A percentile compares a stretch with the other conserved stretches of the same genome.
These are phyloP conservation scores for Danio aesculapii DNA, from an alignment of 2,797 vertebrate species.

Conservation along the genomic window DNA sequence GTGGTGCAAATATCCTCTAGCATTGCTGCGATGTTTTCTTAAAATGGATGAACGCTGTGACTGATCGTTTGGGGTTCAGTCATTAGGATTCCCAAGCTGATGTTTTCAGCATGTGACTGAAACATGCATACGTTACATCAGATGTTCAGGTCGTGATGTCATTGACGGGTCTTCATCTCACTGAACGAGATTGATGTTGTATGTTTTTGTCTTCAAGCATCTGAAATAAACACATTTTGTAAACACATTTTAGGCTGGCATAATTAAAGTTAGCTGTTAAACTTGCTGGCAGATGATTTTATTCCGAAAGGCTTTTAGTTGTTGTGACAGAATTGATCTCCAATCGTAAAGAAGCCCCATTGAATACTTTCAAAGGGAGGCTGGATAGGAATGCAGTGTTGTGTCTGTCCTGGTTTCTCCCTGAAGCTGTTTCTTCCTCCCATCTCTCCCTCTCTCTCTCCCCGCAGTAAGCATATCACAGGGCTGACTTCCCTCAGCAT, in stretches of 20 bases:
- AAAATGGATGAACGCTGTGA: slow-evolving; percentile 44
- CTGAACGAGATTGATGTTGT: neutral
- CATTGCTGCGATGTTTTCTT: slow-evolving; percentile 22
- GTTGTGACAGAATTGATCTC: slow-evolving; percentile 54
- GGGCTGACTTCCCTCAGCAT: slow-evolving; percentile 78
- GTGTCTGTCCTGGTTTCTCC: slow-evolving; percentile 54
- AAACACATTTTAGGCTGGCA: slow-evolving; percentile 13
- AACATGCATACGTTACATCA: slow-evolving; percentile 6
- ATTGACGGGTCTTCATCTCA: neutral
- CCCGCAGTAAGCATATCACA: slow-evolving; percentile 76
- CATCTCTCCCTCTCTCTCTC: slow-evolving; percentile 11
- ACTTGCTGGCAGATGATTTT: slow-evolving; percentile 32
- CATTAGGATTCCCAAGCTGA: slow-evolving; percentile 30
- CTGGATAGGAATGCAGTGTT: slow-evolving; percentile 48
- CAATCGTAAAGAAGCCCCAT: slow-evolving; percentile 49
- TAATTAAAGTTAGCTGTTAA: slow-evolving; percentile 51
- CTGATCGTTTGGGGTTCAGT: slow-evolving; percentile 37
- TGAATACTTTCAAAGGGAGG: slow-evolving; percentile 51
- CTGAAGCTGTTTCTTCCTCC: slow-evolving; percentile 41
- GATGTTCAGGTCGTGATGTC: neutral
- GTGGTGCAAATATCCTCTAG: slow-evolving; percentile 49
- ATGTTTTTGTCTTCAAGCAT: neutral
- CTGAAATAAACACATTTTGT: slow-evolving; percentile 1
- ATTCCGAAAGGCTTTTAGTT: slow-evolving; percentile 53
- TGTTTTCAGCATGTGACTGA: slow-evolving; percentile 16